Evolutionary conservation across 1,140 invertebrate species (phyloP).

Genomic region (Drosophila santomea): DNA sequence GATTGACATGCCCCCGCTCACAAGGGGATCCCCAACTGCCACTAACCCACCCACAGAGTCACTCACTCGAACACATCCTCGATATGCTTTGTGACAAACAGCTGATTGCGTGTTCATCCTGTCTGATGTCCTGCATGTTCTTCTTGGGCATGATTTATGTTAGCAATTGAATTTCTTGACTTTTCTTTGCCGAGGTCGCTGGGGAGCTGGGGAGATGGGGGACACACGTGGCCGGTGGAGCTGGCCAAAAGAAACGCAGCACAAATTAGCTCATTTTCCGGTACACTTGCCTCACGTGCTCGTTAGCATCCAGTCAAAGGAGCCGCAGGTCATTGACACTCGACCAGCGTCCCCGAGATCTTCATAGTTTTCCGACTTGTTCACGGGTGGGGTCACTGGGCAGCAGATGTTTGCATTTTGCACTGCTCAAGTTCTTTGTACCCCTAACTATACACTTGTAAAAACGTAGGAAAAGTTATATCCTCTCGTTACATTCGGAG

Average conservation of each 20-base stretch:
- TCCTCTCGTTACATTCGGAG: too few species aligned
- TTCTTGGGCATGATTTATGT: conserved; percentile 72
- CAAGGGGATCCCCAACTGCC: not conserved
- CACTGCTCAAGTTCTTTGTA: conserved; percentile 28
- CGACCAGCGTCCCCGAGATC: conserved; percentile 9
- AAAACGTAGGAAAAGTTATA: not conserved
- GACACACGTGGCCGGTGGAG: conserved; percentile 54
- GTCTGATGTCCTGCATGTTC: conserved; percentile 31
- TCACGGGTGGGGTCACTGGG: conserved; percentile 26
- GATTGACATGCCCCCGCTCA: conserved; percentile 50
- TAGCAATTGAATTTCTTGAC: conserved; percentile 79
- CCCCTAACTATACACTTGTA: conserved; percentile 33
- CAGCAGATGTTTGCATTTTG: conserved; percentile 77
- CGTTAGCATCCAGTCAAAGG: conserved; percentile 54
- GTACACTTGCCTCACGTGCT: conserved; percentile 78
- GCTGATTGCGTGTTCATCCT: conserved; percentile 74
- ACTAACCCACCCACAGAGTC: conserved; percentile 1
- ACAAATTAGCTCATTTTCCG: conserved; percentile 80
- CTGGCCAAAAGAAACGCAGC: conserved; percentile 38
- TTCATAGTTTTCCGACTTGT: conserved; percentile 5
- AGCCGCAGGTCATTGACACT: conserved; percentile 67
- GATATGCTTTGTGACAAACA: conserved; percentile 66
- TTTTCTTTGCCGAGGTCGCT: conserved; percentile 22
- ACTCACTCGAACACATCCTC: conserved; percentile 16
- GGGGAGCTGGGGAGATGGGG: not conserved